phyloP scores from a whole-genome alignment of 1,140 invertebrate genomes.

The Drosophila bocqueti region DNA sequence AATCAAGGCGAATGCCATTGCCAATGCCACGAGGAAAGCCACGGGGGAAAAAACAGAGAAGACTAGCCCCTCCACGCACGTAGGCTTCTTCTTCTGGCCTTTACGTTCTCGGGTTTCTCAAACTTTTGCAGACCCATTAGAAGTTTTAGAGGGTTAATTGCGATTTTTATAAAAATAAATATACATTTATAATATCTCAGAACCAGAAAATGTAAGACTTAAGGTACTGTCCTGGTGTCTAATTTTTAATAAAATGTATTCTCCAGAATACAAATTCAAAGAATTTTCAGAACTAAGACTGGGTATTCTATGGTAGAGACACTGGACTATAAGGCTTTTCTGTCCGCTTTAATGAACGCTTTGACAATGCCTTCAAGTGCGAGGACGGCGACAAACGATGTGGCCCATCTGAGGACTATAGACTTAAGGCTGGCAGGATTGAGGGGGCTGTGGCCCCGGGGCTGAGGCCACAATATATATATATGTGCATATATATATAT shows the following conservation, averaged over 20 bases:
- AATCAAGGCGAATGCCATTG: constrained; percentile 75
- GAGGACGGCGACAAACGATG: constrained; percentile 55
- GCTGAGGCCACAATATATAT: constrained; percentile 33
- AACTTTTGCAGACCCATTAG: background rate
- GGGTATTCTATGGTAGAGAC: background rate
- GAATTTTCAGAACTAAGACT: background rate
- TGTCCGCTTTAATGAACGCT: constrained; percentile 71
- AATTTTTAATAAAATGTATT: background rate
- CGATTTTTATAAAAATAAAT: background rate
- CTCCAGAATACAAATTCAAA: background rate
- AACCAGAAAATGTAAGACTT: background rate
- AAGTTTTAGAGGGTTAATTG: background rate
- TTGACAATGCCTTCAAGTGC: constrained; percentile 78
- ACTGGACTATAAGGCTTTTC: constrained; percentile 3
- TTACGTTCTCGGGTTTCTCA: constrained; percentile 14
- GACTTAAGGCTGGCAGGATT: background rate
- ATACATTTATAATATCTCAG: background rate
- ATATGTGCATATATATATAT: background rate
- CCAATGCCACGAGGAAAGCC: constrained; percentile 47
- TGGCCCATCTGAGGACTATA: constrained; percentile 28
- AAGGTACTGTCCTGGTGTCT: no score
- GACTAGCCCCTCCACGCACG: constrained; percentile 17
- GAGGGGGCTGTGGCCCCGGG: constrained; percentile 32
- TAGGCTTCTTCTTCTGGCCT: background rate
- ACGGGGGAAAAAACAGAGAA: constrained; percentile 24